These are phyloP conservation scores for Clivina fossor DNA, from an alignment of 2,888 invertebrate species.

Conservation along the genomic window DNA sequence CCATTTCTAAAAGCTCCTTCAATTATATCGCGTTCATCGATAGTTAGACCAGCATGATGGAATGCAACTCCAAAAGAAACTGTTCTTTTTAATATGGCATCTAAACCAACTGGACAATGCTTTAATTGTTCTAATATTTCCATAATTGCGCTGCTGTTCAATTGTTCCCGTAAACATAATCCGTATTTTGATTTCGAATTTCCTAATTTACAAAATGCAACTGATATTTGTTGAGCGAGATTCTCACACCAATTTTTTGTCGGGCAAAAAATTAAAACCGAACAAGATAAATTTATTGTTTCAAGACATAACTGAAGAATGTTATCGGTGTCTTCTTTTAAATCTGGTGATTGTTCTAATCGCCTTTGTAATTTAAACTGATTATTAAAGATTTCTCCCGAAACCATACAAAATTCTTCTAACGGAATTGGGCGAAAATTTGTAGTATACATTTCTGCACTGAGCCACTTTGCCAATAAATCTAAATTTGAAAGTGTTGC, in stretches of 20 bases:
- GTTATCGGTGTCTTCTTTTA: constrained; percentile 73
- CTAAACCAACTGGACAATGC: constrained; percentile 80
- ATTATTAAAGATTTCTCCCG: constrained; percentile 64
- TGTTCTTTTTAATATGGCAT: constrained; percentile 72
- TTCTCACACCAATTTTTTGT: constrained; percentile 95
- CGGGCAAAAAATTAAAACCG: constrained; percentile 92
- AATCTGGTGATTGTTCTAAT: constrained; percentile 51
- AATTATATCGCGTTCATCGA: constrained; percentile 95
- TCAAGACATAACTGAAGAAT: constrained; percentile 85
- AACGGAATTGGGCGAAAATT: constrained; percentile 90
- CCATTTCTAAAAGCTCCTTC: constrained; percentile 86
- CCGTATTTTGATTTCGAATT: constrained; percentile 54
- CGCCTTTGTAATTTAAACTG: constrained; percentile 58
- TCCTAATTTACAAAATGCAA: constrained; percentile 70
- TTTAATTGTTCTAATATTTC: constrained; percentile 82
- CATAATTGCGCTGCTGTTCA: constrained; percentile 63
- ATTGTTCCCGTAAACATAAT: constrained; percentile 59
- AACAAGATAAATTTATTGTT: constrained; percentile 80
- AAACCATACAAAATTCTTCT: constrained; percentile 75
- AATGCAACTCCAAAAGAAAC: constrained; percentile 90
- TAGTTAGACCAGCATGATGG: constrained; percentile 96
- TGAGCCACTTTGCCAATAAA: constrained; percentile 82
- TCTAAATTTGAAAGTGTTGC: constrained; percentile 92
- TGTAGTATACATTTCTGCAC: constrained; percentile 83
- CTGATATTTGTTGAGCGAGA: constrained; percentile 77